Evolutionary conservation across 2,888 invertebrate species (phyloP).

Genomic region (Notocelia uddmanniana): DNA sequence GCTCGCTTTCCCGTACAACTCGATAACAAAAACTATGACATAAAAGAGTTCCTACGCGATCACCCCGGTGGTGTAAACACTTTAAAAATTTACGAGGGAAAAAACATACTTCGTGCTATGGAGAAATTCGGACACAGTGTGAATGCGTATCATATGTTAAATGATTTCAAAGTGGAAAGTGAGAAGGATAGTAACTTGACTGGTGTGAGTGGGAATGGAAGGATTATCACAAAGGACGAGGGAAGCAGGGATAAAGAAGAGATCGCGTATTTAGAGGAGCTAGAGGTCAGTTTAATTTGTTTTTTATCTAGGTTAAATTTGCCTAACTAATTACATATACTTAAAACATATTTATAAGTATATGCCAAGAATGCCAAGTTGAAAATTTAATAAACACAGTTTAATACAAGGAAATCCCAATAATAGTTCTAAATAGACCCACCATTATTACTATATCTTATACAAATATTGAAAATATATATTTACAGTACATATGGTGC

Average conservation of each 20-base stretch:
- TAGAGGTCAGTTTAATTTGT: slow-evolving; percentile 66
- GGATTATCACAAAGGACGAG: slow-evolving; percentile 75
- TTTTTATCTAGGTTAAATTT: neutral
- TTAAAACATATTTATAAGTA: too few relatives aligned
- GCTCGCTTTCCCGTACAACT: slow-evolving; percentile 71
- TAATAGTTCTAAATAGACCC: too few relatives aligned
- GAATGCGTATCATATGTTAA: slow-evolving; percentile 88
- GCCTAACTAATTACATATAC: too few relatives aligned
- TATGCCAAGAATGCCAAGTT: too few relatives aligned
- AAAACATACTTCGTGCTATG: slow-evolving; percentile 84
- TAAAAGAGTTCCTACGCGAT: slow-evolving; percentile 87
- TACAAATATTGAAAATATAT: too few relatives aligned
- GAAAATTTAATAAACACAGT: too few relatives aligned
- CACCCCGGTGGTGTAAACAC: slow-evolving; percentile 91
- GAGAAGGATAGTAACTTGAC: slow-evolving; percentile 78
- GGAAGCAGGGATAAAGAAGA: slow-evolving; percentile 60
- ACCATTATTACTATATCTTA: too few relatives aligned
- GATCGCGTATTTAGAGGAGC: slow-evolving; percentile 73
- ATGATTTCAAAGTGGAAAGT: slow-evolving; percentile 84
- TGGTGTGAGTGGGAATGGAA: slow-evolving; percentile 70
- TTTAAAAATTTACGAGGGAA: slow-evolving; percentile 84
- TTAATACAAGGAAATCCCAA: too few relatives aligned
- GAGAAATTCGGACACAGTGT: slow-evolving; percentile 85
- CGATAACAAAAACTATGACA: slow-evolving; percentile 86
- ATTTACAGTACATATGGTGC: too few relatives aligned